phyloP scores from a whole-genome alignment of 2,797 vertebrate genomes.

The Alcedo quadribrachys region DNA sequence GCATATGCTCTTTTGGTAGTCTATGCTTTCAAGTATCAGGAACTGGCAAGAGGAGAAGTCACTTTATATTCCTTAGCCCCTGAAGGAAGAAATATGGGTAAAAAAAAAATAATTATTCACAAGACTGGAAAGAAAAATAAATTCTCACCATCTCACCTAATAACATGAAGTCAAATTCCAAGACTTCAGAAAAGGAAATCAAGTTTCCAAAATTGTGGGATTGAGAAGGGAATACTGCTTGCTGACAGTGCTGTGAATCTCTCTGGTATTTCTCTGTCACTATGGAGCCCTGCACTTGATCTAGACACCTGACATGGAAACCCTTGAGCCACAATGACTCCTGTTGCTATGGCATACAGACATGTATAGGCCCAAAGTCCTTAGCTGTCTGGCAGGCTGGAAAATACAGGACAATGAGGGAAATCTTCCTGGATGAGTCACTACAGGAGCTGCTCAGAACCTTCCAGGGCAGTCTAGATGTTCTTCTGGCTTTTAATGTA shows the following conservation, averaged over 20 bases:
- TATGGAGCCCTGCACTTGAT: not conserved
- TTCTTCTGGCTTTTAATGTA: not conserved
- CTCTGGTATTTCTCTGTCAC: not conserved
- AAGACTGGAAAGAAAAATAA: not conserved
- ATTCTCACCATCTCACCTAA: constrained; percentile 20
- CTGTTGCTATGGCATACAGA: constrained; percentile 12
- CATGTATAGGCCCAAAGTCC: not conserved
- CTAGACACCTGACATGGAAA: not conserved
- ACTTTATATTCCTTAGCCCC: not conserved
- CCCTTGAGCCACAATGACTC: not conserved
- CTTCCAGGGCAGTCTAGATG: constrained; percentile 12
- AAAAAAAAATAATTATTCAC: not conserved
- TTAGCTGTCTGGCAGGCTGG: constrained; percentile 39
- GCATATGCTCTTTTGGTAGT: not conserved
- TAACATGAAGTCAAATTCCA: not conserved
- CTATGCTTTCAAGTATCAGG: not conserved
- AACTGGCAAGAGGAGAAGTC: not conserved
- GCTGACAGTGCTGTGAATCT: not conserved
- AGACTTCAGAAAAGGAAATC: not conserved
- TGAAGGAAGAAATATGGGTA: not conserved
- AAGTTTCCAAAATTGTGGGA: not conserved
- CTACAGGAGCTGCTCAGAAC: not conserved
- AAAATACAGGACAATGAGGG: constrained; percentile 49
- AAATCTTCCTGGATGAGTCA: constrained; percentile 67
- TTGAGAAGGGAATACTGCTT: not conserved